Evolutionary conservation across 2,888 invertebrate genomes (phyloP).

Genomic region (Venustoraphidia nigricollis): DNA sequence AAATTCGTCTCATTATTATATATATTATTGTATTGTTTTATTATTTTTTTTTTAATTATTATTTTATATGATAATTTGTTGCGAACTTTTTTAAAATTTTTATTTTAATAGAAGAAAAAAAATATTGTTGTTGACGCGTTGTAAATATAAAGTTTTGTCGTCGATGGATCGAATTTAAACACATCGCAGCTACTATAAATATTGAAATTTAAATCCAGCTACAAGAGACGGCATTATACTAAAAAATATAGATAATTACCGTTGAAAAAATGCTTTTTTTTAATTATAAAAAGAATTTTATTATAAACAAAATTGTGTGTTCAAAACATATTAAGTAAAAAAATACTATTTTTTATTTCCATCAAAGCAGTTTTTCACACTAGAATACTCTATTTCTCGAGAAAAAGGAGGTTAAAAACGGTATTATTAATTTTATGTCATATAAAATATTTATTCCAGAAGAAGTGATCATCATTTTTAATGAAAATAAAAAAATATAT

Average conservation of each 20-base stretch:
- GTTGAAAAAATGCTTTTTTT: slow-evolving; percentile 1
- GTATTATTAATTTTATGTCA: neutral
- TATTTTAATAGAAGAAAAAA: neutral
- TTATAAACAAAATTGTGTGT: slow-evolving; percentile 6
- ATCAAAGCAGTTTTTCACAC: slow-evolving; percentile 24
- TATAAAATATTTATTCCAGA: slow-evolving; percentile 4
- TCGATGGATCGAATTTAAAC: neutral
- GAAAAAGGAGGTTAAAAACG: neutral
- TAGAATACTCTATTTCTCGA: neutral
- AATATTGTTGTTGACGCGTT: slow-evolving; percentile 5
- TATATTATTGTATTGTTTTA: slow-evolving; percentile 5
- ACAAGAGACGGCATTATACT: neutral
- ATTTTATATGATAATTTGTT: too few species aligned
- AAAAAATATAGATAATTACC: neutral
- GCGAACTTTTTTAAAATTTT: too few species aligned
- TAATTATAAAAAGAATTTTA: neutral
- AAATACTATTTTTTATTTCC: slow-evolving; percentile 17
- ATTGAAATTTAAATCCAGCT: too few species aligned
- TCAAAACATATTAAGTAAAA: neutral
- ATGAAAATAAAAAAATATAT: neutral
- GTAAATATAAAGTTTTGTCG: neutral
- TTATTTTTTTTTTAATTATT: neutral
- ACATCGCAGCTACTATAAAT: neutral
- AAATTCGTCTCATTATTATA: neutral
- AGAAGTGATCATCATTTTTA: slow-evolving; percentile 1